Percentiles rank a stretch among this genome's conserved stretches.
phyloP scores from a whole-genome alignment of 1,140 invertebrate species.

The Nymphalis io region DNA sequence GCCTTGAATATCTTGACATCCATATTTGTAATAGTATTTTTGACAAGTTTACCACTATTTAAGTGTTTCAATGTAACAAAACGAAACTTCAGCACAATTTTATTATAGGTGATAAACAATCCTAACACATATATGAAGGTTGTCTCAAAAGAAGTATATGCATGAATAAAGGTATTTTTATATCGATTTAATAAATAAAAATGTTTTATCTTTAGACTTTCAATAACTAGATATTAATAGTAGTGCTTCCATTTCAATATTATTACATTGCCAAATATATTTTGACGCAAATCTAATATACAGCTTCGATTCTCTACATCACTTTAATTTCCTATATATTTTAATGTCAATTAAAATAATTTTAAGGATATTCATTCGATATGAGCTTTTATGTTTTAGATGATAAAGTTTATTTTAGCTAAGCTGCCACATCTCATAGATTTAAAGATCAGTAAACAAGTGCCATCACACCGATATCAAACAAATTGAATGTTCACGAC shows the following conservation, averaged over 20 bases:
- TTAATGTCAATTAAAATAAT: slow-evolving; percentile 34
- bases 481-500: slow-evolving; percentile 32
- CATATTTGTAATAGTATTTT: slow-evolving; percentile 30
- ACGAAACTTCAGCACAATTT: slow-evolving; percentile 18
- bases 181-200: slow-evolving; percentile 23
- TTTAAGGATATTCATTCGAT: slow-evolving; percentile 19
- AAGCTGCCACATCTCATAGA: slow-evolving; percentile 15
- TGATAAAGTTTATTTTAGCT: slow-evolving; percentile 17
- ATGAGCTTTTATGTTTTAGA: slow-evolving; percentile 32
- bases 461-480: slow-evolving; percentile 37
- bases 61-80: background rate
- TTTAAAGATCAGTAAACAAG: slow-evolving; percentile 10
- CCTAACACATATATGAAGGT: slow-evolving; percentile 9
- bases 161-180: slow-evolving; percentile 20
- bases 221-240: slow-evolving; percentile 24
- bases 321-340: slow-evolving; percentile 13
- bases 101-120: background rate
- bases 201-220: slow-evolving; percentile 16
- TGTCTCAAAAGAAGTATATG: slow-evolving; percentile 10
- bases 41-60: slow-evolving; percentile 22
- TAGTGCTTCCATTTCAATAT: slow-evolving; percentile 33
- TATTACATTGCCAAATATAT: slow-evolving; percentile 32
- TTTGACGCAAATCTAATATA: slow-evolving; percentile 11
- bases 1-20: slow-evolving; percentile 46
- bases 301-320: slow-evolving; percentile 1